phyloP scores from a whole-genome alignment of 1,140 invertebrate species.

The Pissodes strobi region DNA sequence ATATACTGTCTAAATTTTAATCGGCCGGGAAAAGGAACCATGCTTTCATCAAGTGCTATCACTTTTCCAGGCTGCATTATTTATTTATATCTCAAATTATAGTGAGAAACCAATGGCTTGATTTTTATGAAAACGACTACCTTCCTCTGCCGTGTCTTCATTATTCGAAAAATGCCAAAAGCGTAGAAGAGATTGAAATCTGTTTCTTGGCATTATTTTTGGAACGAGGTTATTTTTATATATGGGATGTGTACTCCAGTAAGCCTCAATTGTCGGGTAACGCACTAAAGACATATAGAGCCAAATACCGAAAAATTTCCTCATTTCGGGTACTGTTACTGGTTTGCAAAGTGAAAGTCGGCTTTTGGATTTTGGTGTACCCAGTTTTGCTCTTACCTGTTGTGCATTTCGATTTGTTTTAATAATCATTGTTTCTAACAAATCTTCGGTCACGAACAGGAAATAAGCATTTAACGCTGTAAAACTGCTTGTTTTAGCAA shows the following conservation, averaged over 20 bases:
- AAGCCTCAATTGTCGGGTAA: neutral
- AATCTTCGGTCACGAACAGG: constrained; percentile 11
- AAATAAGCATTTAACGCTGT: constrained; percentile 26
- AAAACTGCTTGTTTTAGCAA: constrained; percentile 23
- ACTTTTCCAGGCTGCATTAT: constrained; percentile 5
- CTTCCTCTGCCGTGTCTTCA: neutral
- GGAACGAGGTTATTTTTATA: constrained; percentile 1
- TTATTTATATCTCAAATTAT: constrained; percentile 8
- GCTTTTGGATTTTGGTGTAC: constrained; percentile 12
- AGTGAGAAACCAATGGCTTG: neutral
- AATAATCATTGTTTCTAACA: constrained; percentile 2
- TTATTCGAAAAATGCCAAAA: constrained; percentile 13
- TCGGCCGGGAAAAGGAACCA: constrained; percentile 20
- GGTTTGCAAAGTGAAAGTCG: constrained; percentile 9
- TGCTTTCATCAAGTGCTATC: constrained; percentile 15
- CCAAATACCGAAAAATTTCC: constrained; percentile 2
- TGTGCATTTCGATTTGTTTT: constrained; percentile 13
- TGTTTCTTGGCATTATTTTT: constrained; percentile 16
- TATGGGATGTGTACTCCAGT: neutral
- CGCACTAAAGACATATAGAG: constrained; percentile 12
- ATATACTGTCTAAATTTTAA: constrained; percentile 23
- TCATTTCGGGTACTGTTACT: constrained; percentile 5
- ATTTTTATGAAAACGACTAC: constrained; percentile 15
- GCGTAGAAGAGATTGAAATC: constrained; percentile 13
- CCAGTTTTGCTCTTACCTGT: constrained; percentile 8